These are phyloP conservation scores for Siphlonurus alternatus DNA, from an alignment of 2,888 invertebrate species.

Conservation along the genomic window DNA sequence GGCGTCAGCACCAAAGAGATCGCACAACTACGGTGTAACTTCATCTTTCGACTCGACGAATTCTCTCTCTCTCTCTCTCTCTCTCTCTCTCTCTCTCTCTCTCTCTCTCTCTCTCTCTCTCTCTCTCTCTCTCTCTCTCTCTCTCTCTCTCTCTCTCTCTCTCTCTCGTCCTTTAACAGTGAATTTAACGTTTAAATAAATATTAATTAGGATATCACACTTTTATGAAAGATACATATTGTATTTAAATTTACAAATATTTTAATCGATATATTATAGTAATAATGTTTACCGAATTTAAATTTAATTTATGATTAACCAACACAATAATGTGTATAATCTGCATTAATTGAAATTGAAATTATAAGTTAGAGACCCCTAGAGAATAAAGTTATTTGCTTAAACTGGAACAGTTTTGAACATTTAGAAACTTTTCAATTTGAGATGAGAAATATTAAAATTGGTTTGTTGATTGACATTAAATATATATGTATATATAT, in stretches of 20 bases:
- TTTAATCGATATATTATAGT: slow-evolving; percentile 5
- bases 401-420: too few relatives aligned
- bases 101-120: slow-evolving; percentile 7
- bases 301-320: slow-evolving; percentile 5
- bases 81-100: not conserved
- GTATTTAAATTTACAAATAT: slow-evolving; percentile 6
- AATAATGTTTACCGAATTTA: slow-evolving; percentile 7
- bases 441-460: too few relatives aligned
- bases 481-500: too few relatives aligned
- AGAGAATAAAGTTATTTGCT: too few relatives aligned
- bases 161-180: slow-evolving; percentile 1
- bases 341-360: too few relatives aligned
- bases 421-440: too few relatives aligned
- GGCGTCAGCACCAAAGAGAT: too few relatives aligned
- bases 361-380: too few relatives aligned
- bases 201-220: not conserved
- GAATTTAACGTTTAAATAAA: not conserved
- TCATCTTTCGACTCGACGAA: not conserved
- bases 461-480: too few relatives aligned
- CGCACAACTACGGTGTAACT: not conserved
- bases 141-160: slow-evolving; percentile 9
- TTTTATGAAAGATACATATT: not conserved
- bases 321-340: too few relatives aligned
- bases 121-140: not conserved
- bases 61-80: slow-evolving; percentile 6